A percentile compares a stretch with the other conserved stretches of the same genome.
Conservation (phyloP, 2,888 invertebrate genomes). For the Hyalella azteca region DNA sequence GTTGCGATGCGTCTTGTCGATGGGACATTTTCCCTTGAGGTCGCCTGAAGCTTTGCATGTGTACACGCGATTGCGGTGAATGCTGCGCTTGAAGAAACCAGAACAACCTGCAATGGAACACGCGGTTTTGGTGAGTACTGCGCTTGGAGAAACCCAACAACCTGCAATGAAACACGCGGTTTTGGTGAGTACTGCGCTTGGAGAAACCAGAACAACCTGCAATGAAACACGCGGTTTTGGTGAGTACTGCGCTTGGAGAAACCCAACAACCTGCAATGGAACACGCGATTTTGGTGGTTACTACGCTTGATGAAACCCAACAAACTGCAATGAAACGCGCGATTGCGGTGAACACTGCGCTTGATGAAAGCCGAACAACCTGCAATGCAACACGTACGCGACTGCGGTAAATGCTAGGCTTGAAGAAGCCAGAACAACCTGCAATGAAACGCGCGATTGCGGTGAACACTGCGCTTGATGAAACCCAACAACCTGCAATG, state of each 20-base stretch:
- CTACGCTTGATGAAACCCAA: constrained; percentile 94
- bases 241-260: constrained; percentile 88
- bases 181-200: constrained; percentile 93
- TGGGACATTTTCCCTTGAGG: constrained; percentile 89
- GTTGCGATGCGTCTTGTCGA: constrained; percentile 96
- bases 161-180: constrained; percentile 96
- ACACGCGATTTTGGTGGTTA: constrained; percentile 93
- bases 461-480: constrained; percentile 80
- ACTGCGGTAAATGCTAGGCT: constrained; percentile 93
- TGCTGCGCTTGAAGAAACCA: constrained; percentile 94
- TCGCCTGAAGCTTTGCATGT: constrained; percentile 96
- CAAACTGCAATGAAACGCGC: constrained; percentile 71
- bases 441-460: constrained; percentile 47
- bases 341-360: constrained; percentile 68
- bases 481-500: constrained; percentile 95
- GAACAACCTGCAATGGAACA: constrained; percentile 77
- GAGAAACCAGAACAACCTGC: constrained; percentile 93
- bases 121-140: not conserved
- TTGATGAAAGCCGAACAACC: constrained; percentile 91
- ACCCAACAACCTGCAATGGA: constrained; percentile 95
- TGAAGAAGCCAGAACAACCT: constrained; percentile 96
- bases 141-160: constrained; percentile 91
- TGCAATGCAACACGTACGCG: constrained; percentile 96
- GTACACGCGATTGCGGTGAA: constrained; percentile 93
- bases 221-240: not conserved